Conservation (phyloP, 2,113 vertebrate genomes). For the Pseudopodoces humilis region DNA sequence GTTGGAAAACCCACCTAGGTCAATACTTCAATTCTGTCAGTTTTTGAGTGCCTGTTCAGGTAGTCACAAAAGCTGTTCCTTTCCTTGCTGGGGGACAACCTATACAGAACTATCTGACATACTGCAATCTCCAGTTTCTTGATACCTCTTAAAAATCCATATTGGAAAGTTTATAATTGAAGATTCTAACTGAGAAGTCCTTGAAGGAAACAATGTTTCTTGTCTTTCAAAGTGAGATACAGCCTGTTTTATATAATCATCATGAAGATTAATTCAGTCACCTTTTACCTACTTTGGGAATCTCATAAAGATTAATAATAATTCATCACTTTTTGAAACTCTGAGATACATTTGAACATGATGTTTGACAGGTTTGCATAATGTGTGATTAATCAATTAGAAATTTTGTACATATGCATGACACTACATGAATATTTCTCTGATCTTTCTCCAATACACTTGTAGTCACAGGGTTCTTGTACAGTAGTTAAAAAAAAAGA, state of each 20-base stretch:
- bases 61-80: neutral
- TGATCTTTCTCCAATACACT: conserved; percentile 48
- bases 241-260: neutral
- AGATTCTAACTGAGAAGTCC: neutral
- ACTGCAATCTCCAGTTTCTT: neutral
- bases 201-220: neutral
- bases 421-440: conserved; percentile 24
- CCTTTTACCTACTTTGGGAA: neutral
- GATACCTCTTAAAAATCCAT: neutral
- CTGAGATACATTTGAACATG: conserved; percentile 10
- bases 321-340: conserved; percentile 22
- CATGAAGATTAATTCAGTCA: neutral
- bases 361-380: conserved; percentile 19
- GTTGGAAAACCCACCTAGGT: neutral
- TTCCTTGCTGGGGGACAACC: neutral
- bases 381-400: conserved; percentile 45
- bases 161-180: neutral
- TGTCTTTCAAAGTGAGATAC: neutral
- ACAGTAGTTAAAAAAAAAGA: neutral
- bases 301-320: conserved; percentile 13
- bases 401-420: conserved; percentile 43
- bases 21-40: neutral
- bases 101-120: neutral
- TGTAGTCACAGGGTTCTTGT: neutral
- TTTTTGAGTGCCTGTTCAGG: neutral